Percentiles rank a stretch among this genome's conserved stretches.
Conservation (phyloP, 2,113 vertebrate species). For the Ophiodon elongatus region DNA sequence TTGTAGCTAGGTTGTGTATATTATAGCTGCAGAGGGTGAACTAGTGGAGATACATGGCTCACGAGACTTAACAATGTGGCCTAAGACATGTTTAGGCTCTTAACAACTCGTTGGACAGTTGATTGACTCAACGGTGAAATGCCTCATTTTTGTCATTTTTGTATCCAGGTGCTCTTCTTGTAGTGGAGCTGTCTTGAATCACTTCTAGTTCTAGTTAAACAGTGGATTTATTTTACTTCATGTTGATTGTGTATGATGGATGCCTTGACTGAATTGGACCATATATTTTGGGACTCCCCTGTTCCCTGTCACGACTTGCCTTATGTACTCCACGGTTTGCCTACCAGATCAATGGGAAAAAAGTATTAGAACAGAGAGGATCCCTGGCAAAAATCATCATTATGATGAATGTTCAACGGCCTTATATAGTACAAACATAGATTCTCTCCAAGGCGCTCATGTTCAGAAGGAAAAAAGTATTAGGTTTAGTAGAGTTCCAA, state of each 20-base stretch:
- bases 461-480: conserved; percentile 10
- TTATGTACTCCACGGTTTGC: not conserved
- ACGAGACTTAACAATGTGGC: conserved; percentile 66
- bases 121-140: conserved; percentile 44
- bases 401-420: not conserved
- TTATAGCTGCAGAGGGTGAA: conserved; percentile 50
- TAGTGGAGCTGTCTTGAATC: too few relatives aligned
- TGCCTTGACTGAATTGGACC: conserved; percentile 13
- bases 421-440: not conserved
- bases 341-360: not conserved
- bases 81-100: conserved; percentile 55
- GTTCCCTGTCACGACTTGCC: not conserved
- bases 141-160: not conserved
- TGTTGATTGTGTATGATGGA: conserved; percentile 1
- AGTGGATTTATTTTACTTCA: not conserved
- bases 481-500: not conserved
- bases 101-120: conserved; percentile 55
- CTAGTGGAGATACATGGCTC: conserved; percentile 45
- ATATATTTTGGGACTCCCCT: conserved; percentile 9
- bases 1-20: conserved; percentile 58
- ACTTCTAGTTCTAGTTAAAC: not conserved
- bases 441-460: conserved; percentile 12
- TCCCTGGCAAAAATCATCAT: not conserved
- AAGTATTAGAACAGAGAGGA: not conserved
- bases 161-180: conserved; percentile 27